A percentile compares a stretch with the other conserved stretches of the same genome.
phyloP scores from a whole-genome alignment of 2,888 invertebrate species.

The Eupithecia abbreviata region DNA sequence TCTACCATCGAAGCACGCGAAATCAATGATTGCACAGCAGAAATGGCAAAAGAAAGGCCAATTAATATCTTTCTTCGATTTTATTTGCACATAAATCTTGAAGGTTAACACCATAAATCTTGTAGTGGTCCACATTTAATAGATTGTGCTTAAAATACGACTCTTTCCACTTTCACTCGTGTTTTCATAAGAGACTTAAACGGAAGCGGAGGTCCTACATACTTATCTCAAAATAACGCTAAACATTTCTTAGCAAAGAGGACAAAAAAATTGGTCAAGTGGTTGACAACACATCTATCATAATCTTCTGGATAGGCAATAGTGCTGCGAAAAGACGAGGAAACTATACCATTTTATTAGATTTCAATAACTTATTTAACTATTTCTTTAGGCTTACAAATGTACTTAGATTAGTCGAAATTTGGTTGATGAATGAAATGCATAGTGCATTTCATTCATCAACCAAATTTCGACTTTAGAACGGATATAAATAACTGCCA shows the following conservation, averaged over 20 bases:
- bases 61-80: conserved; percentile 30
- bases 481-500: too few relatives aligned
- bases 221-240: background rate
- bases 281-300: too few relatives aligned
- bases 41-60: conserved; percentile 57
- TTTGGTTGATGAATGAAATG: too few relatives aligned
- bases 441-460: too few relatives aligned
- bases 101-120: conserved; percentile 8
- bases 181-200: background rate
- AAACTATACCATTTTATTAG: too few relatives aligned
- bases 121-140: conserved; percentile 13
- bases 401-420: too few relatives aligned
- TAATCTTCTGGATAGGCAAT: too few relatives aligned
- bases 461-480: too few relatives aligned
- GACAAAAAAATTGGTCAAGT: too few relatives aligned
- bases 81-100: conserved; percentile 33
- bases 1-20: conserved; percentile 54
- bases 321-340: too few relatives aligned
- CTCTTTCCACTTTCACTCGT: conserved; percentile 19
- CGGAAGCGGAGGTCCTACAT: background rate
- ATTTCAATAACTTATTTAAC: too few relatives aligned
- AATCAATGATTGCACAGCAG: conserved; percentile 59
- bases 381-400: too few relatives aligned
- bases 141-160: conserved; percentile 1
- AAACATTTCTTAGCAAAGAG: background rate